These are phyloP conservation scores for Melieria crassipennis DNA, from an alignment of 2,888 invertebrate species.

Conservation along the genomic window DNA sequence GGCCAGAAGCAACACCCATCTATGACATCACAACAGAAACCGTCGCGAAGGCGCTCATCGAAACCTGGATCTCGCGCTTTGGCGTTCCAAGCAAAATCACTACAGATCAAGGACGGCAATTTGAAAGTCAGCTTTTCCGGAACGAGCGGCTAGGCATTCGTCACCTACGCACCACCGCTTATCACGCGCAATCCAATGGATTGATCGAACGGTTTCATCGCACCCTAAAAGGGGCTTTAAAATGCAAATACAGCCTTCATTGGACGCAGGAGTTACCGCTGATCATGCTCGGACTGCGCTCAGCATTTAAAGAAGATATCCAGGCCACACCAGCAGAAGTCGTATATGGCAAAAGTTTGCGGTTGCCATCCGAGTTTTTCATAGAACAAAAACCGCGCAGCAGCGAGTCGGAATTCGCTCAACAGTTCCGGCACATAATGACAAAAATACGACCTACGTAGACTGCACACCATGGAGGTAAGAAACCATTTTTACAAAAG, in stretches of 20 bases:
- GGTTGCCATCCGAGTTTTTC: slow-evolving; percentile 44
- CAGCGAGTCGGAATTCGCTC: slow-evolving; percentile 31
- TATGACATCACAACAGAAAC: slow-evolving; percentile 4
- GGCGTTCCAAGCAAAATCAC: slow-evolving; percentile 45
- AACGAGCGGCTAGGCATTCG: too few species aligned
- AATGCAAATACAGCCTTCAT: too few species aligned
- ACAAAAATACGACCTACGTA: slow-evolving; percentile 18
- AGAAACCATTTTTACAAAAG: slow-evolving; percentile 29
- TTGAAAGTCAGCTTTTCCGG: slow-evolving; percentile 51
- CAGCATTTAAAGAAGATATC: slow-evolving; percentile 49
- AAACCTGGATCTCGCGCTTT: slow-evolving; percentile 17
- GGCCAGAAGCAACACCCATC: background rate
- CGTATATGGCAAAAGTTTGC: slow-evolving; percentile 48
- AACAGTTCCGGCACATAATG: slow-evolving; percentile 25
- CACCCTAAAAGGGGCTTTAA: too few species aligned
- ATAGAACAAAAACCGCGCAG: background rate
- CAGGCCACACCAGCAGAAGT: slow-evolving; percentile 51
- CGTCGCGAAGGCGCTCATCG: slow-evolving; percentile 6
- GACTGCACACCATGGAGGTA: slow-evolving; percentile 22
- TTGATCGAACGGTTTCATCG: too few species aligned
- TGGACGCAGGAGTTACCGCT: slow-evolving; percentile 37
- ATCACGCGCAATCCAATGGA: too few species aligned
- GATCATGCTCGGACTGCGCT: slow-evolving; percentile 55
- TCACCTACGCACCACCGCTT: too few species aligned
- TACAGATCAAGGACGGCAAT: slow-evolving; percentile 60